Percentiles rank a stretch among this genome's conserved stretches.
These are phyloP conservation scores for Drosophila dives DNA, from an alignment of 2,888 invertebrate genomes.

Conservation along the genomic window DNA sequence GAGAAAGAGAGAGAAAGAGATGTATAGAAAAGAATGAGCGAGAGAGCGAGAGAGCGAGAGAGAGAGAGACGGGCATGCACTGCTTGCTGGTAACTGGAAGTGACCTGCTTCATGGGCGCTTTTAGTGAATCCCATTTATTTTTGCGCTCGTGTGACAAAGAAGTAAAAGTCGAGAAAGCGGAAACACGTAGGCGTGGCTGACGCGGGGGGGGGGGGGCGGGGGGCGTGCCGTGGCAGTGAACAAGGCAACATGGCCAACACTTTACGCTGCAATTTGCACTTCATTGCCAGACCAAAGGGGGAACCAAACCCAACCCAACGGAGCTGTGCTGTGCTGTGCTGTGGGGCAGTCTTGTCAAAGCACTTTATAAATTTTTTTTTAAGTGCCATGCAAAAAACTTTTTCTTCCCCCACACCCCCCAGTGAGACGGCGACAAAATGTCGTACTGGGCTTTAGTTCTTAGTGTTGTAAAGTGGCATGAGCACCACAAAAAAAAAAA, in stretches of 20 bases:
- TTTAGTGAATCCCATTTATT: conserved; percentile 36
- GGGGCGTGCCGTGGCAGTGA: conserved; percentile 22
- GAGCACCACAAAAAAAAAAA: conserved; percentile 50
- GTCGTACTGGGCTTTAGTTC: conserved; percentile 39
- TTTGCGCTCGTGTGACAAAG: conserved; percentile 64
- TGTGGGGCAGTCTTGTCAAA: conserved; percentile 66
- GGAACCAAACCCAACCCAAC: not conserved
- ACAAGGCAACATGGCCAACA: conserved; percentile 59
- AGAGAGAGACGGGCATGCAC: not conserved
- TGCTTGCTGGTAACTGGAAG: conserved; percentile 51
- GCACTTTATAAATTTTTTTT: conserved; percentile 76
- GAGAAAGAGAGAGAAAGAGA: not conserved
- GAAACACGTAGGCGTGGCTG: conserved; percentile 27
- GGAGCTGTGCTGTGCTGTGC: conserved; percentile 5
- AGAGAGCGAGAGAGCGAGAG: not conserved
- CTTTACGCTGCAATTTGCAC: conserved; percentile 78
- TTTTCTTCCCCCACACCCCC: conserved; percentile 11
- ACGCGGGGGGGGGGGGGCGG: not conserved
- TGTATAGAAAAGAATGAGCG: not conserved
- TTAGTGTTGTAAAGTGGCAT: conserved; percentile 51
- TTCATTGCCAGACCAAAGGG: conserved; percentile 67
- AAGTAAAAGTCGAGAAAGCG: conserved; percentile 70
- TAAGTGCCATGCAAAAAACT: conserved; percentile 71
- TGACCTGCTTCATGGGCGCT: conserved; percentile 51
- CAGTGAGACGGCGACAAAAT: conserved; percentile 25